Percentiles rank a stretch among this genome's conserved stretches.
Evolutionary conservation across 2,888 invertebrate genomes (phyloP).

Genomic region (Diplazon laetatorius): DNA sequence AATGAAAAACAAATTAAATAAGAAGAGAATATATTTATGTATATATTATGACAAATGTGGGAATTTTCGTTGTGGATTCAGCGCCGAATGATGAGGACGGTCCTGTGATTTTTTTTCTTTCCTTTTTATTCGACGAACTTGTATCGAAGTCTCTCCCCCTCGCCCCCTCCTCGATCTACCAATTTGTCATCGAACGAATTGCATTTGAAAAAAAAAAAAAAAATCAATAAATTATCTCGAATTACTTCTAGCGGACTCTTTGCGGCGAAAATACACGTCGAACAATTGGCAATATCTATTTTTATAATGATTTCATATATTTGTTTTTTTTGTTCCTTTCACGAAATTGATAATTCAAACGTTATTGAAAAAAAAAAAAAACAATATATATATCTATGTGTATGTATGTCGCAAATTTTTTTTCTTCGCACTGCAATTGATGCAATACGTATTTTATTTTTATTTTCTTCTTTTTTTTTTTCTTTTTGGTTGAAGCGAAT

Average conservation of each 20-base stretch:
- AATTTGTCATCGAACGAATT: not conserved
- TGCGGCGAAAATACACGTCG: conserved; percentile 2
- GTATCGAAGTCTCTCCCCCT: not conserved
- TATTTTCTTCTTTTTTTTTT: conserved; percentile 15
- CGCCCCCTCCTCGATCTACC: too few relatives aligned
- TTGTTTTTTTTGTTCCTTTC: not conserved
- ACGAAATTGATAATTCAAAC: not conserved
- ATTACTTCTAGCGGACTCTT: conserved; percentile 5
- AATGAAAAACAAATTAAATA: not conserved
- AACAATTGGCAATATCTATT: not conserved
- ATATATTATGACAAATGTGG: conserved; percentile 22
- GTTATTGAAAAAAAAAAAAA: not conserved
- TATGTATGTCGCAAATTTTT: not conserved
- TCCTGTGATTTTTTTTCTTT: conserved; percentile 19
- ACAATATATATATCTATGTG: not conserved
- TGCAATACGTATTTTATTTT: too few relatives aligned
- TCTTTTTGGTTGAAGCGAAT: conserved; percentile 16
- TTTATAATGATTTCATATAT: conserved; percentile 8
- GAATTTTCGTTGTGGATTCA: conserved; percentile 2
- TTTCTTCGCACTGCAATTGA: conserved; percentile 12
- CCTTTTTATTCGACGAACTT: conserved; percentile 22
- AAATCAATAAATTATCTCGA: too few relatives aligned
- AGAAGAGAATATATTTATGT: not conserved
- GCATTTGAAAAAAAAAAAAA: too few relatives aligned
- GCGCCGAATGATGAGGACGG: not conserved